Conservation (phyloP, 2,888 invertebrate species). For the Baccha elongata region DNA sequence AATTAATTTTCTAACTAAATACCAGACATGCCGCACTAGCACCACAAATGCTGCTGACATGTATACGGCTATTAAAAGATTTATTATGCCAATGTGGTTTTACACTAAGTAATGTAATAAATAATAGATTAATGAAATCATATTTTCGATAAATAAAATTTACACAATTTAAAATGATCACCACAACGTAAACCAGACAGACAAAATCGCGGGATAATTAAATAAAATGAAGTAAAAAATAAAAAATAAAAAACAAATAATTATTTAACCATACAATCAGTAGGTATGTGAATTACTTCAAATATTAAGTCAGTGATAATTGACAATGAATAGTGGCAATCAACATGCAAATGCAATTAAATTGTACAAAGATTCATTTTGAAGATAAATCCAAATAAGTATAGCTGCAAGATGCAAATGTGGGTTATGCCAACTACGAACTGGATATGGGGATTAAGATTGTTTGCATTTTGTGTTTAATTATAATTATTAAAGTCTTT, state of each 20-base stretch:
- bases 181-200: no score
- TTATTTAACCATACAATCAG: constrained; percentile 22
- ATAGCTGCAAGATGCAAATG: constrained; percentile 27
- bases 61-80: constrained; percentile 30
- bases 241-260: background rate
- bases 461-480: constrained; percentile 24
- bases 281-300: constrained; percentile 45
- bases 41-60: constrained; percentile 19
- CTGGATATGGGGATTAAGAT: constrained; percentile 1
- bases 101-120: constrained; percentile 48
- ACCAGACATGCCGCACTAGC: background rate
- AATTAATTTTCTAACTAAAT: constrained; percentile 52
- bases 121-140: constrained; percentile 68
- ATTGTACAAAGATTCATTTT: constrained; percentile 49
- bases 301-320: constrained; percentile 55
- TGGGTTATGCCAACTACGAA: constrained; percentile 35
- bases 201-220: constrained; percentile 48
- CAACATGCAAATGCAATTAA: constrained; percentile 69
- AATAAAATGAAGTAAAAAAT: no score
- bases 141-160: constrained; percentile 47
- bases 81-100: constrained; percentile 47
- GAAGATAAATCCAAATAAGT: constrained; percentile 27
- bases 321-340: constrained; percentile 68
- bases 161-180: constrained; percentile 30
- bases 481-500: constrained; percentile 30